Percentiles rank a stretch among this genome's conserved stretches.
Conservation (phyloP, 2,888 invertebrate species). For the Oscheius sp. region DNA sequence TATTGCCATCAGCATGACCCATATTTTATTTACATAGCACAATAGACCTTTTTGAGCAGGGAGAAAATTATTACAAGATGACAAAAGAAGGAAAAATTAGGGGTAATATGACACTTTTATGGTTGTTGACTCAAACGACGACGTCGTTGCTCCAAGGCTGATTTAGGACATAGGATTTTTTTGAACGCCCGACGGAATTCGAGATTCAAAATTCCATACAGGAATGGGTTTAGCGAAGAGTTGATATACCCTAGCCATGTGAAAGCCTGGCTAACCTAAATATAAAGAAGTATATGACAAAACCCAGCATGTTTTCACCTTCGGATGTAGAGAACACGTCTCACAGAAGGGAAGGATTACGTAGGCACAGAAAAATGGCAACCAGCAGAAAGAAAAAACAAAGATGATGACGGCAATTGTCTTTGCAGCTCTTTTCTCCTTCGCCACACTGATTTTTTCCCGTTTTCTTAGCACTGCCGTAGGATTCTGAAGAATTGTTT, state of each 20-base stretch:
- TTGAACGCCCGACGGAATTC: conserved; percentile 70
- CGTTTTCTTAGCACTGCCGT: conserved; percentile 64
- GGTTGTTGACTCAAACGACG: conserved; percentile 49
- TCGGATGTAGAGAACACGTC: conserved; percentile 67
- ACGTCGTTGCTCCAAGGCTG: conserved; percentile 51
- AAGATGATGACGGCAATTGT: conserved; percentile 71
- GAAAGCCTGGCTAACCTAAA: conserved; percentile 68
- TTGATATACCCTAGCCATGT: conserved; percentile 70
- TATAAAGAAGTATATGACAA: neutral
- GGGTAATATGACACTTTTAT: conserved; percentile 14
- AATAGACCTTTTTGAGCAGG: conserved; percentile 1
- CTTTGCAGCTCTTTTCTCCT: conserved; percentile 71
- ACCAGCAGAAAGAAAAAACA: conserved; percentile 70
- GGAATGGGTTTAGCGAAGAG: conserved; percentile 67
- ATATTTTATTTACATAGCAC: neutral
- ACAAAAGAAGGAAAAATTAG: conserved; percentile 1
- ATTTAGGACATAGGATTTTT: conserved; percentile 68
- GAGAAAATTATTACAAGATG: conserved; percentile 1
- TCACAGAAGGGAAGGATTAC: conserved; percentile 70
- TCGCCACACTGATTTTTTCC: conserved; percentile 70
- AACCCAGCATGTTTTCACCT: conserved; percentile 44
- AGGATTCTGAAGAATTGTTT: conserved; percentile 53
- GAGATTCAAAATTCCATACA: conserved; percentile 69
- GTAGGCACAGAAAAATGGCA: conserved; percentile 70
- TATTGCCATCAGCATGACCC: too few relatives aligned